phyloP scores from a whole-genome alignment of 2,888 invertebrate genomes.

The Monopis laevigella region DNA sequence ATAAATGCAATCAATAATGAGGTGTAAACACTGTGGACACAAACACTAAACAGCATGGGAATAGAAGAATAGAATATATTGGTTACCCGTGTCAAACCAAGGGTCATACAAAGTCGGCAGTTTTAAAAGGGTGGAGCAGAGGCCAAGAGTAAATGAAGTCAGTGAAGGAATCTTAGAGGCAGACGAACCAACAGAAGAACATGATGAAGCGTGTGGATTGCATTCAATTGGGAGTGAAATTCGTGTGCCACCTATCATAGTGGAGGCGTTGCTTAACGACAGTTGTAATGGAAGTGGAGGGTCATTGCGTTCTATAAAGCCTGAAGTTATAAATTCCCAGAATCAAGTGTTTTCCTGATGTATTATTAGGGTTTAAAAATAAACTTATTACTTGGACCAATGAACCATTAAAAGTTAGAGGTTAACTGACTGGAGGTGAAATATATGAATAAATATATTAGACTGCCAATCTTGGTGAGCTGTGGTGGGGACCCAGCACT shows the following conservation, averaged over 20 bases:
- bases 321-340: slow-evolving; percentile 7
- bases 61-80: slow-evolving; percentile 7
- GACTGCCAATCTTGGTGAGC: slow-evolving; percentile 3
- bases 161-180: neutral
- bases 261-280: slow-evolving; percentile 10
- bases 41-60: slow-evolving; percentile 6
- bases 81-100: slow-evolving; percentile 13
- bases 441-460: slow-evolving; percentile 5
- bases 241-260: slow-evolving; percentile 4
- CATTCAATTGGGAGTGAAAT: neutral
- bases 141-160: slow-evolving; percentile 8
- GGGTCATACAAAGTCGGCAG: slow-evolving; percentile 13
- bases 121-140: slow-evolving; percentile 3
- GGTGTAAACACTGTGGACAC: slow-evolving; percentile 13
- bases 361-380: slow-evolving; percentile 6
- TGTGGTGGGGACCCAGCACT: slow-evolving; percentile 2
- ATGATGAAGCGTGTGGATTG: slow-evolving; percentile 7
- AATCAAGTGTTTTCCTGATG: slow-evolving; percentile 8
- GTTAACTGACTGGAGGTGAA: slow-evolving; percentile 1
- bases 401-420: slow-evolving; percentile 4
- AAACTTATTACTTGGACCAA: slow-evolving; percentile 14
- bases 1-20: slow-evolving; percentile 10
- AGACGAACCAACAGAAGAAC: neutral
- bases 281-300: slow-evolving; percentile 15
- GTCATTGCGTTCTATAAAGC: slow-evolving; percentile 11